Percentiles rank a stretch among this genome's conserved stretches.
Evolutionary conservation across 2,797 vertebrate genomes (phyloP).

Genomic region (Aselliscus stoliczkanus): DNA sequence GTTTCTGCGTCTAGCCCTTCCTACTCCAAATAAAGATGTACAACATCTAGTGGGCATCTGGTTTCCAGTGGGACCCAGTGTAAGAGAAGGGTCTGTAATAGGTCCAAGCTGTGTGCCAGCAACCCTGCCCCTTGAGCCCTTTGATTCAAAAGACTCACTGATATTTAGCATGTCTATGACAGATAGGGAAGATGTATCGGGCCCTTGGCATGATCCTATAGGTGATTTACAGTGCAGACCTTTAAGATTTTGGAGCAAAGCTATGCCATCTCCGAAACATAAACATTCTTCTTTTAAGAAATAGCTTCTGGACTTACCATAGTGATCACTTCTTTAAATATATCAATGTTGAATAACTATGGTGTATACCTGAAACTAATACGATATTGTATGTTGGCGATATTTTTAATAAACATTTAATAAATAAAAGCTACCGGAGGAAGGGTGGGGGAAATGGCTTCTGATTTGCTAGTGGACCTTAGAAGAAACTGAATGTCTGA

Average conservation of each 20-base stretch:
- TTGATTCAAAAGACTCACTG: not conserved
- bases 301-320: not conserved
- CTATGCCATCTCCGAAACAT: not conserved
- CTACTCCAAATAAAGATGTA: not conserved
- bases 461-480: not conserved
- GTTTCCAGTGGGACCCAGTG: not conserved
- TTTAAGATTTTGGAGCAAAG: not conserved
- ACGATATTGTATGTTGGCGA: too few species aligned
- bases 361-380: too few species aligned
- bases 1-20: not conserved
- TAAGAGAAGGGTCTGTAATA: not conserved
- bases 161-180: not conserved
- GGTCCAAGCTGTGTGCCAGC: not conserved
- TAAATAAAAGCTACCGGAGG: too few species aligned
- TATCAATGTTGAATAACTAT: too few species aligned
- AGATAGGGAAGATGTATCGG: not conserved
- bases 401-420: too few species aligned
- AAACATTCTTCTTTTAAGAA: not conserved
- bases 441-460: not conserved
- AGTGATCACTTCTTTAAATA: too few species aligned
- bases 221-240: not conserved
- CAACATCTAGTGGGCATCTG: not conserved
- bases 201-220: not conserved
- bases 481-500: not conserved
- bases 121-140: not conserved